Conservation (phyloP, 2,113 vertebrate species). For the Xiphophorus maculatus region DNA sequence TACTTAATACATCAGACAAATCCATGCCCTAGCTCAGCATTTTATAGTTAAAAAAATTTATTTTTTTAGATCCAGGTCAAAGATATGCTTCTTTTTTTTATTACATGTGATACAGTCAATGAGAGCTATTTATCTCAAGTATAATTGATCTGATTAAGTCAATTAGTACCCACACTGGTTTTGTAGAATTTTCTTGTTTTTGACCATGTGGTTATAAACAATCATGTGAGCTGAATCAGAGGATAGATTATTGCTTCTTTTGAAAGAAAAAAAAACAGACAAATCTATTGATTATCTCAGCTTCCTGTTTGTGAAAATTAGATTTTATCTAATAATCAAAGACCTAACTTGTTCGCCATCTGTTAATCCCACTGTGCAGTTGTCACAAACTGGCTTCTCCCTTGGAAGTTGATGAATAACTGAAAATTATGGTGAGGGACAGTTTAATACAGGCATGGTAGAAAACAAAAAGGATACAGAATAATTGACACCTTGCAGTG, state of each 20-base stretch:
- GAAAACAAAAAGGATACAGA: slow-evolving; percentile 3
- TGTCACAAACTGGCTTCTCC: slow-evolving; percentile 13
- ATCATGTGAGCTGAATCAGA: slow-evolving; percentile 14
- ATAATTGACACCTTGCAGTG: slow-evolving; percentile 11
- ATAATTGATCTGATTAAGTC: slow-evolving; percentile 5
- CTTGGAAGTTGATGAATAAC: slow-evolving; percentile 33
- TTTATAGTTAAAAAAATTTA: too few relatives aligned
- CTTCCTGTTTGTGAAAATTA: slow-evolving; percentile 24
- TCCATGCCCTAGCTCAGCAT: too few relatives aligned
- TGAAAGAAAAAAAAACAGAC: not conserved
- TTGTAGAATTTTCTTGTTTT: not conserved
- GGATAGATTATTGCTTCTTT: slow-evolving; percentile 4
- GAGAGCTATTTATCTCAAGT: not conserved
- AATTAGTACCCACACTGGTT: slow-evolving; percentile 2
- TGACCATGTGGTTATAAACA: not conserved
- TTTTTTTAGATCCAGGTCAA: not conserved
- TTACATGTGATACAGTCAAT: not conserved
- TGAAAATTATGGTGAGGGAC: slow-evolving; percentile 29
- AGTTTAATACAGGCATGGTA: slow-evolving; percentile 31
- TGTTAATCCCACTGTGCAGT: slow-evolving; percentile 34
- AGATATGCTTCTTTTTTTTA: not conserved
- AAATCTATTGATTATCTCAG: slow-evolving; percentile 8
- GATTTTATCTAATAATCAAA: slow-evolving; percentile 20
- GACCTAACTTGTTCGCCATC: slow-evolving; percentile 1
- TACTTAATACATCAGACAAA: too few relatives aligned